Evolutionary conservation across 2,888 invertebrate species (phyloP), one percentile per base, ranked within the genome.

Genomic region (Bombyx huttoni): DNA sequence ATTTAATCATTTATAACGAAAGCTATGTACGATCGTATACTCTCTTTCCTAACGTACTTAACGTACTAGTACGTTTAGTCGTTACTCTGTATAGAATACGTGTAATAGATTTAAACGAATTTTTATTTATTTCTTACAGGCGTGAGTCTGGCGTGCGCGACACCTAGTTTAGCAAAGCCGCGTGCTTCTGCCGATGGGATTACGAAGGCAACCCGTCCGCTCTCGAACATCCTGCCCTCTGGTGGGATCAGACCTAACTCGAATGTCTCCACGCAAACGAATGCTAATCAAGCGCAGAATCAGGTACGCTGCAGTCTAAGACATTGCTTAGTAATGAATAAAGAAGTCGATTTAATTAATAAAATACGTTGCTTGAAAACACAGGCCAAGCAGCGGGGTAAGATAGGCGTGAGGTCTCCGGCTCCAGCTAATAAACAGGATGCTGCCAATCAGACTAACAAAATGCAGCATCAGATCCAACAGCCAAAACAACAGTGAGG

Each of bases 181-280:
- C 81, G 89, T 0, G 81, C 81, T 1, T 68, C 86, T 0, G 57
- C 76, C 7, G 84, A 88, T 1, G 74, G 72, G 52, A 60, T 89
- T 58, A 61, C 86, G 51, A 90, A 90, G 66, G 65, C 78, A 0
- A 77, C 87, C 24, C 78, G 90, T 0, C 81, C 89, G 7, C 71
- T 90, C 47, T 85, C 91, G 52, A 90, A 89, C 67, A 92, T 94
- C 52, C 70, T 93, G 59, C 93, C 94, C 0, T 83, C 86, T 0
- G 67, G 77, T 81, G 81, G 80, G 81, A 84, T 94, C 58, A 89
- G 96, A 50, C 95, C 96, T 0, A 86, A 94, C 89, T 93, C 94
- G 62, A 95, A 95, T 0, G 96, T 96, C 10, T 95, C 96, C 7
- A 96, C 96, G 0, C 96, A 96, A 78, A 96, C 96, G 34, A 83